These are phyloP conservation scores for Eupsilia transversa DNA, from an alignment of 2,888 invertebrate species.

Conservation along the genomic window DNA sequence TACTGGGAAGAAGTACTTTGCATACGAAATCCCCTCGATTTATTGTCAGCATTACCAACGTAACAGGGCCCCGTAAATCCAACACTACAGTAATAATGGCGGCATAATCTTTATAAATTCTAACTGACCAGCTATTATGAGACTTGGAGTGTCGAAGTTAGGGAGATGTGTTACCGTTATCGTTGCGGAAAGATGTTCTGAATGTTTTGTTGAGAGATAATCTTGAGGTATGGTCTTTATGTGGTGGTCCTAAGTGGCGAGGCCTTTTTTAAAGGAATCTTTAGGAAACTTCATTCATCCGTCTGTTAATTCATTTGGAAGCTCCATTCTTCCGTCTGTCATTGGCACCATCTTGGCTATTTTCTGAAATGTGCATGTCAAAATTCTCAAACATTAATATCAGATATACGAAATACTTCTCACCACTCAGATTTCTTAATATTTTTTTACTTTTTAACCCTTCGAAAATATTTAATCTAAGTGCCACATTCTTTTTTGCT, in stretches of 20 bases:
- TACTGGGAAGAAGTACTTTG: constrained; percentile 43
- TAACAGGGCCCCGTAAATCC: constrained; percentile 57
- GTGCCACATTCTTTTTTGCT: constrained; percentile 16
- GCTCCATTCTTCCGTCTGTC: not conserved
- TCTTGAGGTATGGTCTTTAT: not conserved
- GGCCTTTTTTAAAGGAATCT: not conserved
- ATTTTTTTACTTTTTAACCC: not conserved
- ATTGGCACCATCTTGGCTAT: not conserved
- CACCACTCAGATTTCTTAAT: not conserved
- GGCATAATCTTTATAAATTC: constrained; percentile 68
- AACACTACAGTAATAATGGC: constrained; percentile 41
- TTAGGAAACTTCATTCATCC: not conserved
- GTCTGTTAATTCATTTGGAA: not conserved
- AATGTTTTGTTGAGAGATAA: not conserved
- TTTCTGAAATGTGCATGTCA: not conserved
- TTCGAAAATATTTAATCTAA: not conserved
- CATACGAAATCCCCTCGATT: constrained; percentile 60
- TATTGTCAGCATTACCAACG: constrained; percentile 58
- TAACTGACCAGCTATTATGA: constrained; percentile 41
- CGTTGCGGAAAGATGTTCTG: not conserved
- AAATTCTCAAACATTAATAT: not conserved
- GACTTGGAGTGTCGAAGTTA: constrained; percentile 35
- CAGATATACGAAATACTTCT: not conserved
- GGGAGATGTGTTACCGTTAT: constrained; percentile 34
- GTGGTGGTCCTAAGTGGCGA: not conserved